Percentiles rank a stretch among this genome's conserved stretches.
Conservation (phyloP, 1,140 invertebrate genomes). For the Drosophila hydei region DNA sequence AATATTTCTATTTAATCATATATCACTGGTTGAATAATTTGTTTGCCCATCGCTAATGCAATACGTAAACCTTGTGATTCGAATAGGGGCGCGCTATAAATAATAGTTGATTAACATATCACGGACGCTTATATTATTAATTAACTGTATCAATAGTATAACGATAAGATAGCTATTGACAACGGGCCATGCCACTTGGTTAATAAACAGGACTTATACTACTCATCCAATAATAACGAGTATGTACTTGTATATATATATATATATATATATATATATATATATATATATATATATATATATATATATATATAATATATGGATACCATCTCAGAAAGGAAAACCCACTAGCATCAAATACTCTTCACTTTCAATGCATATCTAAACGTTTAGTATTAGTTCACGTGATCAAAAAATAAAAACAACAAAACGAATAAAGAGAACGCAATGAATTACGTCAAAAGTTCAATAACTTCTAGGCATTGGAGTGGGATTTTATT, state of each 20-base stretch:
- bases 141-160: slow-evolving; percentile 44
- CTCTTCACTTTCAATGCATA: background rate
- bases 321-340: no score
- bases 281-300: no score
- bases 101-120: slow-evolving; percentile 66
- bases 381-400: background rate
- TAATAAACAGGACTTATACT: background rate
- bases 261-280: no score
- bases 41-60: slow-evolving; percentile 23
- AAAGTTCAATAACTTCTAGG: slow-evolving; percentile 61
- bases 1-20: slow-evolving; percentile 12
- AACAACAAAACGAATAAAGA: slow-evolving; percentile 43
- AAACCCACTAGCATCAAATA: background rate
- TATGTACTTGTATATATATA: no score
- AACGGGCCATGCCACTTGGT: background rate
- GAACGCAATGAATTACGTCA: slow-evolving; percentile 20
- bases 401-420: slow-evolving; percentile 33
- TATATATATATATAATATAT: no score
- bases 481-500: background rate
- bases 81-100: slow-evolving; percentile 35
- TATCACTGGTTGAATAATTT: slow-evolving; percentile 15
- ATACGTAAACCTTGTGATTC: slow-evolving; percentile 52
- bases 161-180: slow-evolving; percentile 28
- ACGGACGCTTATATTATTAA: slow-evolving; percentile 48
- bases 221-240: background rate